Conservation (phyloP, 2,888 invertebrate species). For the Pantelozetes paolii region DNA sequence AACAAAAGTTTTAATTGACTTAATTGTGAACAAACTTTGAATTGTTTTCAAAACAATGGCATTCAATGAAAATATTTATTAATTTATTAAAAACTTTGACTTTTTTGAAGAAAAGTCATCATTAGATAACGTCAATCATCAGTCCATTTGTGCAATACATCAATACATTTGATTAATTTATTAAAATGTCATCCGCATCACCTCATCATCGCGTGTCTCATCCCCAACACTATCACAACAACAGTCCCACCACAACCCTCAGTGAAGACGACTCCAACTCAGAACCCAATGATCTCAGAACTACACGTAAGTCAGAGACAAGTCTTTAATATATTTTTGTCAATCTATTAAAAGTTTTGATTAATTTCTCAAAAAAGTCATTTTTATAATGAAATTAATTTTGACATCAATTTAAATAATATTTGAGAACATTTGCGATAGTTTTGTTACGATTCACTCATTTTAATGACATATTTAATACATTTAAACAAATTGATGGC, state of each 20-base stretch:
- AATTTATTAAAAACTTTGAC: not conserved
- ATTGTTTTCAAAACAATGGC: slow-evolving; percentile 4
- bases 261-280: slow-evolving; percentile 43
- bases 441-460: not conserved
- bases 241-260: slow-evolving; percentile 43
- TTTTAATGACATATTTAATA: not conserved
- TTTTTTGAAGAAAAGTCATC: not conserved
- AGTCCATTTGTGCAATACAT: slow-evolving; percentile 21
- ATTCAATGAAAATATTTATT: not conserved
- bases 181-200: slow-evolving; percentile 30
- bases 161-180: slow-evolving; percentile 20
- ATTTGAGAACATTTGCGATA: not conserved
- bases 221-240: slow-evolving; percentile 33
- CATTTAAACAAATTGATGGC: not conserved
- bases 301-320: slow-evolving; percentile 35
- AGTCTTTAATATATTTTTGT: not conserved
- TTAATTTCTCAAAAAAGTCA: not conserved
- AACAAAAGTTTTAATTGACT: not conserved
- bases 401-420: not conserved
- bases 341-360: slow-evolving; percentile 12
- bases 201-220: slow-evolving; percentile 29
- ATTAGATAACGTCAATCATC: slow-evolving; percentile 4
- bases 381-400: not conserved
- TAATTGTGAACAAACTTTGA: not conserved
- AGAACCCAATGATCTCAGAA: slow-evolving; percentile 43